Conservation (phyloP, 1,140 invertebrate species). For the Apocrypta bakeri region DNA sequence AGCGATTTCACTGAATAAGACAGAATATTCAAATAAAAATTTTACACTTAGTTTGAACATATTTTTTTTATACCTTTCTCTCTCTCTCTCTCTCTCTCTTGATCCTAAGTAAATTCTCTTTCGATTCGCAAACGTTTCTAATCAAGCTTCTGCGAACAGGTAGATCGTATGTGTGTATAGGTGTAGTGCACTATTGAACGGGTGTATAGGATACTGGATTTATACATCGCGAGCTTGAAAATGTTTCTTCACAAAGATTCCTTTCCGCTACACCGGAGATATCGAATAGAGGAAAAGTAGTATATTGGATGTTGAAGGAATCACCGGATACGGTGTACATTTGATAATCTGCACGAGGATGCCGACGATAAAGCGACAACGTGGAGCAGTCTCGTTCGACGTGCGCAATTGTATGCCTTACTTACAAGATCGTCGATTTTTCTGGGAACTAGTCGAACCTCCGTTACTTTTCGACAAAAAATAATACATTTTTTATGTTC, state of each 20-base stretch:
- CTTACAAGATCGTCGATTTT: background rate
- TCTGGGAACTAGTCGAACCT: too few relatives aligned
- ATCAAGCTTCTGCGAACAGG: background rate
- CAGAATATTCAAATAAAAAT: background rate
- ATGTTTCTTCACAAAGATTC: background rate
- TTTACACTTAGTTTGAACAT: background rate
- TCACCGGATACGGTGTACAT: background rate
- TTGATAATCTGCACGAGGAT: slow-evolving; percentile 28
- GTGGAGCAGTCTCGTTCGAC: too few relatives aligned
- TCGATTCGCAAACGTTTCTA: background rate
- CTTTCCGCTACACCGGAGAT: slow-evolving; percentile 4
- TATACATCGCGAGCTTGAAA: too few relatives aligned
- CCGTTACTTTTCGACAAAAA: too few relatives aligned
- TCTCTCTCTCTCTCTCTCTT: background rate
- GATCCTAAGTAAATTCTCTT: background rate
- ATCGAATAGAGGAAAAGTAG: background rate
- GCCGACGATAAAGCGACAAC: background rate
- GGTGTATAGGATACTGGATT: background rate
- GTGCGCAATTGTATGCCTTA: background rate
- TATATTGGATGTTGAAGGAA: background rate
- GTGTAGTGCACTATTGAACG: background rate
- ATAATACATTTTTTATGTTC: too few relatives aligned
- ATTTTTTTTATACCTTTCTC: background rate
- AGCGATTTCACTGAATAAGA: too few relatives aligned
- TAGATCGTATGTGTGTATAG: background rate